Percentiles rank a stretch among this genome's conserved stretches.
Conservation (phyloP, 2,888 invertebrate species). For the Encarsia formosa region DNA sequence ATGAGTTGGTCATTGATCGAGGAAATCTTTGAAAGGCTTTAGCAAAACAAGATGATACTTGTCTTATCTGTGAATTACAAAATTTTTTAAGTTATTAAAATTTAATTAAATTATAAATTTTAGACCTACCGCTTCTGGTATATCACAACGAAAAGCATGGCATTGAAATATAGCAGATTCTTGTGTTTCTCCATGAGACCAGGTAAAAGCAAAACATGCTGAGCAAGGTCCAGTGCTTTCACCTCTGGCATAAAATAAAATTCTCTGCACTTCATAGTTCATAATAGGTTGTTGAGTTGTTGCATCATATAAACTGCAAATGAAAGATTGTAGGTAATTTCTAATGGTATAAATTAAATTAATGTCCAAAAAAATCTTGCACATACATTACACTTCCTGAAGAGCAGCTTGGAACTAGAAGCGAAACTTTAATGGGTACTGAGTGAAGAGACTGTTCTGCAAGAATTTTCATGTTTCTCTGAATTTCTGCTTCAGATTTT, state of each 20-base stretch:
- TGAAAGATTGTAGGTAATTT: background rate
- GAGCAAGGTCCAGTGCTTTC: constrained; percentile 75
- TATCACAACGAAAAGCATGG: constrained; percentile 94
- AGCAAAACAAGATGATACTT: constrained; percentile 71
- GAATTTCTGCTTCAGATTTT: constrained; percentile 87
- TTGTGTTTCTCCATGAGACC: constrained; percentile 87
- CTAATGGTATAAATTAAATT: background rate
- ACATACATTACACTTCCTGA: constrained; percentile 91
- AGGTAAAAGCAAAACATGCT: constrained; percentile 97
- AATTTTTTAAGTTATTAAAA: background rate
- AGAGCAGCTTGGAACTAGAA: constrained; percentile 88
- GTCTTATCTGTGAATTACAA: constrained; percentile 52
- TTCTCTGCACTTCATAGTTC: constrained; percentile 86
- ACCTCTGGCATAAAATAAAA: constrained; percentile 92
- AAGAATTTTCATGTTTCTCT: constrained; percentile 86
- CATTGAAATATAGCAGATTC: constrained; percentile 92
- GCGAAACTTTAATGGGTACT: constrained; percentile 81
- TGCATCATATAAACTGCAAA: constrained; percentile 74
- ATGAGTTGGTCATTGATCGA: constrained; percentile 74
- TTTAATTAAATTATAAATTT: background rate
- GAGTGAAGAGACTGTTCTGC: constrained; percentile 63
- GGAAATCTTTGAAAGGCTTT: constrained; percentile 90
- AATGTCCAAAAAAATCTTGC: background rate
- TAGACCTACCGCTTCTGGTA: constrained; percentile 80
- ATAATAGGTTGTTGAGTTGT: constrained; percentile 73